Conservation (phyloP, 2,888 invertebrate genomes). For the Nomada lathburiana region DNA sequence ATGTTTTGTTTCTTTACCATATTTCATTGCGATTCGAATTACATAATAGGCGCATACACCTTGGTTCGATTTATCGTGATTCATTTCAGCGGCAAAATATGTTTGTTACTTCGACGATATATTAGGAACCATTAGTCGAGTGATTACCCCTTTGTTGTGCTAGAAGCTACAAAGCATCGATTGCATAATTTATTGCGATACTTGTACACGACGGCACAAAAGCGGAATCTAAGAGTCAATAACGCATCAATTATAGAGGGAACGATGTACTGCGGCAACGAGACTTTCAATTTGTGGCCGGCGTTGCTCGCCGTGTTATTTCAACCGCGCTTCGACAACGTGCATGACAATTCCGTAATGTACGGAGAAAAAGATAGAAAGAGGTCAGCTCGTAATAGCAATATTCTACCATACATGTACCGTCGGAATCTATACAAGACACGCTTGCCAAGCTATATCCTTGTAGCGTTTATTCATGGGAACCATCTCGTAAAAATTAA, state of each 20-base stretch:
- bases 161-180: not conserved
- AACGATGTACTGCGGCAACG: conserved; percentile 11
- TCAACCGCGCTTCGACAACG: conserved; percentile 29
- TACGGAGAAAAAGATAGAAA: conserved; percentile 33
- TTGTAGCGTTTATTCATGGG: not conserved
- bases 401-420: conserved; percentile 18
- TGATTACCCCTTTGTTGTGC: not conserved
- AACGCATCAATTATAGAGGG: not conserved
- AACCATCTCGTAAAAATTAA: not conserved
- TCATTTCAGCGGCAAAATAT: not conserved
- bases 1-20: not conserved
- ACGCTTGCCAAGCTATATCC: not conserved
- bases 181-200: conserved; percentile 23
- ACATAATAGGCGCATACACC: not conserved
- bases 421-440: not conserved
- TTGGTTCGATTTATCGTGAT: not conserved
- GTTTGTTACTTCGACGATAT: not conserved
- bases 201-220: conserved; percentile 2
- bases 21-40: not conserved
- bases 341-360: conserved; percentile 16
- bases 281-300: conserved; percentile 27
- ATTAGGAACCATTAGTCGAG: not conserved
- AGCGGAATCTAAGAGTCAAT: conserved; percentile 6
- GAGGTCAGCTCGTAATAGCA: conserved; percentile 47
- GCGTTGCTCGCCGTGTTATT: conserved; percentile 16